Evolutionary conservation across 2,888 invertebrate species (phyloP).

Genomic region (Corythucha ciliata): DNA sequence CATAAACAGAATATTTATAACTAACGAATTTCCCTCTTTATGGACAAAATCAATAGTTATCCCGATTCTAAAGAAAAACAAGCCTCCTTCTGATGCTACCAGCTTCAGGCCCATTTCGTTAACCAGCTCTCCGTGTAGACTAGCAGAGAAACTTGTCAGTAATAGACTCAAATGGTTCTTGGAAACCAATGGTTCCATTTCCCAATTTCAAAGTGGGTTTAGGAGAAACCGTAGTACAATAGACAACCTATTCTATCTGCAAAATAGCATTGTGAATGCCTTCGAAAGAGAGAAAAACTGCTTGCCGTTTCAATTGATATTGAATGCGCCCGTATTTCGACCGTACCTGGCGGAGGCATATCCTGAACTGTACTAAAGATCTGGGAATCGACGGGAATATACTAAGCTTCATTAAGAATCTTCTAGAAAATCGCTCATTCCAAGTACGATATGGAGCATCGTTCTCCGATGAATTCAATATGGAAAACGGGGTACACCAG

Average conservation of each 20-base stretch:
- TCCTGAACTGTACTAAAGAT: not conserved
- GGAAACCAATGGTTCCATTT: not conserved
- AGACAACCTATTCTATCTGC: constrained; percentile 74
- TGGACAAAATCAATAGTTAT: not conserved
- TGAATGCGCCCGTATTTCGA: not conserved
- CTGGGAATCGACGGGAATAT: not conserved
- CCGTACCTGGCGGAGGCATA: not conserved
- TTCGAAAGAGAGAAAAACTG: not conserved
- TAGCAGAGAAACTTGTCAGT: not conserved
- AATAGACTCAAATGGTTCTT: not conserved
- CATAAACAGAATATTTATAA: not conserved
- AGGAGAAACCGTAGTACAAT: not conserved
- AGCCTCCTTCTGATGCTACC: not conserved
- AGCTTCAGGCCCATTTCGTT: not conserved
- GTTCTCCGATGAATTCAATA: not conserved
- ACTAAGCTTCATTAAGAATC: not conserved
- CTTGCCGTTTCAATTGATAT: not conserved
- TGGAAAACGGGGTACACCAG: not conserved
- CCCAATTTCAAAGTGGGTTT: not conserved
- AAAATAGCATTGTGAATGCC: constrained; percentile 60
- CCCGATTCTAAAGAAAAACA: constrained; percentile 1
- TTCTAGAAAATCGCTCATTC: not conserved
- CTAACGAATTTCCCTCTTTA: not conserved
- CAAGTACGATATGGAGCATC: not conserved
- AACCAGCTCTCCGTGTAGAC: not conserved